Evolutionary conservation across 2,113 vertebrate genomes (phyloP).

Genomic region (Myiopsitta monachus): DNA sequence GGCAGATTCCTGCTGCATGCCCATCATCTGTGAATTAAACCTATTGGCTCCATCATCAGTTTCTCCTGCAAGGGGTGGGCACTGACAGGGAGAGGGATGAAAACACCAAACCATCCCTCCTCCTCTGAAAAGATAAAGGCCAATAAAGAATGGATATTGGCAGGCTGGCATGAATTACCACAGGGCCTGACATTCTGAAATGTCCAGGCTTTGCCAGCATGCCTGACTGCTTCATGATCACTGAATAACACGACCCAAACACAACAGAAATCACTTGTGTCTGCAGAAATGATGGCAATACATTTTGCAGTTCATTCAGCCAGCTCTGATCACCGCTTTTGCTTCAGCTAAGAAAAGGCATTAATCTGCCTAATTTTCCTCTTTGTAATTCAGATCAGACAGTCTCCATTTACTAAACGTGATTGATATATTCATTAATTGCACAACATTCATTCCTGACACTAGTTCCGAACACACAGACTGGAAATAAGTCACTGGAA

Average conservation of each 20-base stretch:
- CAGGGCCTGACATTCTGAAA: not conserved
- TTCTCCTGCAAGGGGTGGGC: not conserved
- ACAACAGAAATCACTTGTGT: not conserved
- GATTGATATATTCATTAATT: conserved; percentile 39
- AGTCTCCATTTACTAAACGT: not conserved
- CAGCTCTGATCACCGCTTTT: not conserved
- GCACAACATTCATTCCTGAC: not conserved
- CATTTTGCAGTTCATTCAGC: not conserved
- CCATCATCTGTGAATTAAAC: not conserved
- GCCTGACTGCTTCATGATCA: not conserved
- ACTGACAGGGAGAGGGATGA: not conserved
- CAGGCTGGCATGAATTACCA: conserved; percentile 13
- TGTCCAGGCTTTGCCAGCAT: not conserved
- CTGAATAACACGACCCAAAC: not conserved
- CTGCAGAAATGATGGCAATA: conserved; percentile 6
- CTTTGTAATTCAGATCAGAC: conserved; percentile 16
- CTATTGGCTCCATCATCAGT: not conserved
- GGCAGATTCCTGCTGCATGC: not conserved
- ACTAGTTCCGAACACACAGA: not conserved
- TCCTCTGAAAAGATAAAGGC: conserved; percentile 7
- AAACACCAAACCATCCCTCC: not conserved
- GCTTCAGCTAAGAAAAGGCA: conserved; percentile 9
- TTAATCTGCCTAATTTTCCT: conserved; percentile 35
- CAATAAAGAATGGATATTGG: not conserved
- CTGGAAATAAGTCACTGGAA: not conserved